Conservation (phyloP, 2,797 vertebrate genomes). For the Champsocephalus gunnari region DNA sequence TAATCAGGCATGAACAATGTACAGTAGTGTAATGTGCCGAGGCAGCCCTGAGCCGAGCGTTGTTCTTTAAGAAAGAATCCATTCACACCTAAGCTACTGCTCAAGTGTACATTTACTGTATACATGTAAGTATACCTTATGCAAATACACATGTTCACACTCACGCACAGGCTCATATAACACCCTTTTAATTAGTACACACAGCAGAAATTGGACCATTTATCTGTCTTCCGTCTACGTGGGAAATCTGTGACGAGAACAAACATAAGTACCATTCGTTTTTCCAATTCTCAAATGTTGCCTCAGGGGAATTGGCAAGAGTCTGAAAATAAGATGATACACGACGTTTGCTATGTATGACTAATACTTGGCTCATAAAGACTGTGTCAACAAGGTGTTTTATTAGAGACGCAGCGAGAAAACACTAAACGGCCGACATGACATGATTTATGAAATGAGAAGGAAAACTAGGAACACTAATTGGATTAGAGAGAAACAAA, state of each 20-base stretch:
- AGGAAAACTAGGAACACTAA: conserved; percentile 45
- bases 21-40: conserved; percentile 60
- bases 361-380: conserved; percentile 66
- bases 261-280: conserved; percentile 65
- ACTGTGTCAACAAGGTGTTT: conserved; percentile 73
- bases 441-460: conserved; percentile 53
- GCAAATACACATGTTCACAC: conserved; percentile 40
- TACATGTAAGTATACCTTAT: conserved; percentile 50
- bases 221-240: conserved; percentile 53
- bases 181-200: conserved; percentile 34
- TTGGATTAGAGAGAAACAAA: conserved; percentile 53
- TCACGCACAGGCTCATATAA: conserved; percentile 29
- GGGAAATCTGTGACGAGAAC: conserved; percentile 52
- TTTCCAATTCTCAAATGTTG: conserved; percentile 63
- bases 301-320: conserved; percentile 67
- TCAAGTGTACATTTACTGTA: conserved; percentile 32
- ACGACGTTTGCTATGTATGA: conserved; percentile 70
- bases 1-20: conserved; percentile 72
- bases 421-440: conserved; percentile 57
- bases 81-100: conserved; percentile 46
- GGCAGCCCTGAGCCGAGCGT: conserved; percentile 30
- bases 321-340: conserved; percentile 67
- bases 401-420: conserved; percentile 65
- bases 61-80: conserved; percentile 60
- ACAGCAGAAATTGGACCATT: conserved; percentile 35